phyloP scores from a whole-genome alignment of 2,888 invertebrate species.

The Cephonodes hylas region DNA sequence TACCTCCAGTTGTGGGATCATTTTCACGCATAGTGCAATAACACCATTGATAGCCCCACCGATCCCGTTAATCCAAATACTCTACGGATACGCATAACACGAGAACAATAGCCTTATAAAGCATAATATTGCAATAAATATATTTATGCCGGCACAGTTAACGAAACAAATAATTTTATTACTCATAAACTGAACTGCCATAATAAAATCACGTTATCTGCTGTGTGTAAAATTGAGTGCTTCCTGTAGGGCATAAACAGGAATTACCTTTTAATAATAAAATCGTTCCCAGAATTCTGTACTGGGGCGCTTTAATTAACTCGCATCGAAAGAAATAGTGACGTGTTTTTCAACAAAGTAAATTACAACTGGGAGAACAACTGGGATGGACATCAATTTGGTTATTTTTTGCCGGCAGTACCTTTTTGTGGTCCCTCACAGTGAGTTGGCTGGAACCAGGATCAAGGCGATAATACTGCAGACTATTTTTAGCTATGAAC shows the following conservation, averaged over 20 bases:
- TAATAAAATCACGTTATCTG: slow-evolving; percentile 60
- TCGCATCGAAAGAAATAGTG: background rate
- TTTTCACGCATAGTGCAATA: too few species aligned
- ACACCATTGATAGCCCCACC: too few species aligned
- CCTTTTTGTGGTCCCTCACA: background rate
- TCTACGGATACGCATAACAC: too few species aligned
- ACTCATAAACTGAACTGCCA: slow-evolving; percentile 54
- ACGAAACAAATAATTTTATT: slow-evolving; percentile 41
- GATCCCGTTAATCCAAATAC: background rate
- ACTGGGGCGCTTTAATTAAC: background rate
- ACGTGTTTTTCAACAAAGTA: background rate
- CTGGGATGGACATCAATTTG: background rate
- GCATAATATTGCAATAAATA: background rate
- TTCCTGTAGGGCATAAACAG: slow-evolving; percentile 44
- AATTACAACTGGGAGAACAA: background rate
- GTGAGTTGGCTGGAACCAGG: background rate
- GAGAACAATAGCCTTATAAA: background rate
- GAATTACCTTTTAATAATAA: slow-evolving; percentile 22
- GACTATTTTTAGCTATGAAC: background rate
- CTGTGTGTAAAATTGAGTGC: slow-evolving; percentile 56
- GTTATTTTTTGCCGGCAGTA: background rate
- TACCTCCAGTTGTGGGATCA: too few species aligned
- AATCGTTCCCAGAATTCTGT: background rate
- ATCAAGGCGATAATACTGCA: background rate
- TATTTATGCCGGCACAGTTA: slow-evolving; percentile 14